Base-by-base conservation (phyloP, 1,140 invertebrate species). In the Ceratosolen solmsi region DNA sequence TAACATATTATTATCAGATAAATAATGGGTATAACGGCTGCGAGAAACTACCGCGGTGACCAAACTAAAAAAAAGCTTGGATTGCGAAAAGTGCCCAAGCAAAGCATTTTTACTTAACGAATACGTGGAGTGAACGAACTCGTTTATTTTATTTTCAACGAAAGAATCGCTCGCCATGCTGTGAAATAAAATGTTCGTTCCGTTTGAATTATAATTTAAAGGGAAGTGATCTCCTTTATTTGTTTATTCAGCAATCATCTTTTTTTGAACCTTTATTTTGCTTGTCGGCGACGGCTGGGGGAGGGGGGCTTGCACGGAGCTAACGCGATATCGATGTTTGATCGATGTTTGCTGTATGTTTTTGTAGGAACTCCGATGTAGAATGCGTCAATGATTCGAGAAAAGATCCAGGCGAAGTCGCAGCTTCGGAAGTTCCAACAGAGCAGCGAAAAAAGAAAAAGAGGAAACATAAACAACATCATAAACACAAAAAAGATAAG, bases 381-480 rank as follows among this genome's bases (percentile, higher is more conserved):
- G 91, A 92, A 75, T 89, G 84, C 80, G 56, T 88, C 33, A 88
- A 89, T 2, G 79, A 84, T 30, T 90, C 87, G 36, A 87, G 84
- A 63, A 88, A 89, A 25, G 78, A 87, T 20, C 82, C 88, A 15
- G 88, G 86, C 54, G 70, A 88, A 41, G 87, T 89, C 75, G 86
- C 88, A 68, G 89, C 91, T 51, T 79, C 85, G 13, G 90, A 91
- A 41, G 82, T 85, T 30, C 75, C 90, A 22, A 51, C 71, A 30
- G 89, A 92, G 74, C 86, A 92, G 78, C 93, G 92, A 72, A 93
- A 91, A 83, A 93, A 92, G 82, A 92, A 92, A 79, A 93, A 92
- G 78, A 93, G 93, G 84, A 91, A 92, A 83, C 93, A 93, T 85
- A 93, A 93, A 83, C 93, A 93, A 82, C 92, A 93, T 82, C 92